Evolutionary conservation across 2,888 invertebrate genomes (phyloP).

Genomic region (Lasioglossum villosulum): DNA sequence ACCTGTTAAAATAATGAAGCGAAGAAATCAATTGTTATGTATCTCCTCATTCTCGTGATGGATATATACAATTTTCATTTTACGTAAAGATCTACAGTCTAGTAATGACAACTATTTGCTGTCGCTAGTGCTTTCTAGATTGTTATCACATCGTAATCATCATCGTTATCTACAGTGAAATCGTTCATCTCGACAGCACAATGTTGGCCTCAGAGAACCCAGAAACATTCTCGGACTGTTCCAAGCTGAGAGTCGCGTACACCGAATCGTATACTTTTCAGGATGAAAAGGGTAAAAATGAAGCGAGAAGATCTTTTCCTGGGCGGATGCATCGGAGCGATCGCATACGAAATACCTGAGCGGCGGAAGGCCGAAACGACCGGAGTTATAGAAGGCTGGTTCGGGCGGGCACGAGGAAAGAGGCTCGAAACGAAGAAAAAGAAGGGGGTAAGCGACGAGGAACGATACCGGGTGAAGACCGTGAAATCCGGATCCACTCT

Average conservation of each 20-base stretch:
- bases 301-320: not conserved
- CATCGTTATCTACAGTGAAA: not conserved
- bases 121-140: not conserved
- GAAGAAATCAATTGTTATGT: not conserved
- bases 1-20: not conserved
- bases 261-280: not conserved
- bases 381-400: constrained; percentile 52
- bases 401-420: constrained; percentile 59
- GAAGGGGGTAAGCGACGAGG: constrained; percentile 42
- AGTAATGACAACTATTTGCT: not conserved
- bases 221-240: not conserved
- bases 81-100: not conserved
- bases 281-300: not conserved
- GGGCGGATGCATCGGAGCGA: constrained; percentile 1
- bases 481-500: constrained; percentile 73
- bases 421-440: constrained; percentile 31
- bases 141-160: not conserved
- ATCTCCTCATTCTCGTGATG: not conserved
- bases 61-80: not conserved
- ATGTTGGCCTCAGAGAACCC: not conserved
- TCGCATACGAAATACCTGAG: constrained; percentile 49
- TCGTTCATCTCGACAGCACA: not conserved
- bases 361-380: constrained; percentile 52
- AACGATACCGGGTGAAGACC: constrained; percentile 74
- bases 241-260: not conserved